Conservation (phyloP, 2,113 vertebrate genomes). For the Chaetura pelagica region DNA sequence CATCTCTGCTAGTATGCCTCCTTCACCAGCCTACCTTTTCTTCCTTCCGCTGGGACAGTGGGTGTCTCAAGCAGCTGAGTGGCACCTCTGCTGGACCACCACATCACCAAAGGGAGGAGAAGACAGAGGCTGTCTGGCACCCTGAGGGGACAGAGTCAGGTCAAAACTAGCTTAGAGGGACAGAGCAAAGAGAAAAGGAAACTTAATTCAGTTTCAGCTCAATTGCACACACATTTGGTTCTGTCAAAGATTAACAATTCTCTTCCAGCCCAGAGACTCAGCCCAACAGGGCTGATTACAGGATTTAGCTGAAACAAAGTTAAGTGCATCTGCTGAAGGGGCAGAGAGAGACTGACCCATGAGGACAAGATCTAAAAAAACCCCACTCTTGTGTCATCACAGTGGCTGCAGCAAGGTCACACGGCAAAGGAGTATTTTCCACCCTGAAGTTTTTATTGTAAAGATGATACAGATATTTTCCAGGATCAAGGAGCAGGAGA, state of each 20-base stretch:
- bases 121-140: background rate
- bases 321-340: background rate
- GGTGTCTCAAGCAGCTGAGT: background rate
- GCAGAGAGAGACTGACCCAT: background rate
- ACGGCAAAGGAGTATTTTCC: background rate
- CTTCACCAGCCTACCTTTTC: background rate
- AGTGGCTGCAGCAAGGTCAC: background rate
- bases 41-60: background rate
- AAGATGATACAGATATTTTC: background rate
- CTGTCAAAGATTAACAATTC: background rate
- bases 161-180: background rate
- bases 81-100: background rate
- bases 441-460: background rate
- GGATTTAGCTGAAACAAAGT: background rate
- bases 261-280: background rate
- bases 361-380: background rate
- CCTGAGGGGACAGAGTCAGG: background rate
- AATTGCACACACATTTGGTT: background rate
- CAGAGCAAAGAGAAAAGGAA: conserved; percentile 7
- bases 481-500: background rate
- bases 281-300: background rate
- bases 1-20: background rate
- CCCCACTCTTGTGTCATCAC: rapidly evolving
- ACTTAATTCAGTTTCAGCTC: background rate
- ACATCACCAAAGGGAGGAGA: background rate